These are phyloP conservation scores for Xyrichtys novacula DNA, from an alignment of 2,797 vertebrate species.

Conservation along the genomic window DNA sequence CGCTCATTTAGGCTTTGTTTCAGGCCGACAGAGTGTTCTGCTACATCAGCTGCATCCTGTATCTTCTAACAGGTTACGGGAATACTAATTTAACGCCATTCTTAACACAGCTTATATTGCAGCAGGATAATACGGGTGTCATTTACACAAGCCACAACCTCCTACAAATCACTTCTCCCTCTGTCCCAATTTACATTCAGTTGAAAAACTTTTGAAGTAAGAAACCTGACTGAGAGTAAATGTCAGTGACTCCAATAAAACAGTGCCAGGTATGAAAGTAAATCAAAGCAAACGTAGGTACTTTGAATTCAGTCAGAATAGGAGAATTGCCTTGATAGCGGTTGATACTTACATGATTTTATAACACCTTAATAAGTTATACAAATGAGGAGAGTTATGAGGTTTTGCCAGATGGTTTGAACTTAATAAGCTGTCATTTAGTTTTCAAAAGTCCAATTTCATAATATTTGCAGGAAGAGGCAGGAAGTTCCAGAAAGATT, in stretches of 20 bases:
- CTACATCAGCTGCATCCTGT: slow-evolving; percentile 17
- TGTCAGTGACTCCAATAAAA: not conserved
- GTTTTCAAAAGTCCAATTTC: too few relatives aligned
- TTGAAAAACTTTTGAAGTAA: slow-evolving; percentile 34
- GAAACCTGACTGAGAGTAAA: slow-evolving; percentile 30
- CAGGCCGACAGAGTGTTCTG: slow-evolving; percentile 35
- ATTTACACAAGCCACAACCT: slow-evolving; percentile 11
- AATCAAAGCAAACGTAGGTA: too few relatives aligned
- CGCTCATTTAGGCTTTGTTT: slow-evolving; percentile 30
- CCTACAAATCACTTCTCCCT: slow-evolving; percentile 40
- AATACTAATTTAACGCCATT: slow-evolving; percentile 5
- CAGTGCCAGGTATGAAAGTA: too few relatives aligned
- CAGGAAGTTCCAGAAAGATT: too few relatives aligned
- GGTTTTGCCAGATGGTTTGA: too few relatives aligned
- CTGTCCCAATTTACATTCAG: slow-evolving; percentile 44
- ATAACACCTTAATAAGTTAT: too few relatives aligned
- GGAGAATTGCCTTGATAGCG: too few relatives aligned
- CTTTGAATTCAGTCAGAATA: too few relatives aligned
- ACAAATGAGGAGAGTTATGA: too few relatives aligned
- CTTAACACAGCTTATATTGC: slow-evolving; percentile 8
- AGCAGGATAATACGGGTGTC: slow-evolving; percentile 4
- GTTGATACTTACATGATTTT: too few relatives aligned
- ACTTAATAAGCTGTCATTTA: too few relatives aligned
- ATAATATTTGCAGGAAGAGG: too few relatives aligned
- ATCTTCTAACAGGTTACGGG: slow-evolving; percentile 12